Base-by-base conservation (phyloP, 1,140 invertebrate genomes). In the Harpegnathos saltator region DNA sequence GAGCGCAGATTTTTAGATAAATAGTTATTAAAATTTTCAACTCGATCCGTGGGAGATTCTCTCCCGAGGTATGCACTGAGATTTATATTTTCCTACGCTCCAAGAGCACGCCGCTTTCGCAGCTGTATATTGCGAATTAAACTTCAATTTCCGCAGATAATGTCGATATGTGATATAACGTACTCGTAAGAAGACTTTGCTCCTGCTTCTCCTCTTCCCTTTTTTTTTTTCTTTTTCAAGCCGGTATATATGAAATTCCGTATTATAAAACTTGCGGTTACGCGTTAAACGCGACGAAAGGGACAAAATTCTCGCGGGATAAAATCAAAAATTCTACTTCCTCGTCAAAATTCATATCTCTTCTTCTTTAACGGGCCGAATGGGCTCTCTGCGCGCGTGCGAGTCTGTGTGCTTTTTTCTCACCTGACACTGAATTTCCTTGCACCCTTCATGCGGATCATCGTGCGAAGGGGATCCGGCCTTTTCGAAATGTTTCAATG, bases 241-340 rank as follows among this genome's bases (percentile, higher is more conserved):
- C 24, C 19, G 22, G n/a, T 69, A 58, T 44, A 15, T 56, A 26
- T 80, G 44, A 69, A 80, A 71, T 58, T 80, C 14, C 24, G n/a
- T n/a, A n/a, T 62, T 29, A n/a, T 75, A 26, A 78, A 69, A 68
- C 22, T 69, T 1, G 19, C 48, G 15, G 24, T 50, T 29, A 50
- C 59, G 19, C 33, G 38, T 71, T 80, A 58, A 58, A 69, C n/a
- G 65, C n/a, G 26, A 3, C 38, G 38, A 17, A n/a, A 33, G 58
- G 58, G 63, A 44, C 9, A 5, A 68, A 69, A 29, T 5, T 44
- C 1, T 22, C 14, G 11, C 9, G 14, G 52, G 14, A 26, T 29
- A 59, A 71, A 80, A 80, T 71, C 48, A 58, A 69, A 80, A 80
- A 59, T 69, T 19, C 22, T 58, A 29, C 29, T 71, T 71, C 50